Base-by-base conservation (phyloP, 2,113 vertebrate genomes). In the Gila orcuttii region DNA sequence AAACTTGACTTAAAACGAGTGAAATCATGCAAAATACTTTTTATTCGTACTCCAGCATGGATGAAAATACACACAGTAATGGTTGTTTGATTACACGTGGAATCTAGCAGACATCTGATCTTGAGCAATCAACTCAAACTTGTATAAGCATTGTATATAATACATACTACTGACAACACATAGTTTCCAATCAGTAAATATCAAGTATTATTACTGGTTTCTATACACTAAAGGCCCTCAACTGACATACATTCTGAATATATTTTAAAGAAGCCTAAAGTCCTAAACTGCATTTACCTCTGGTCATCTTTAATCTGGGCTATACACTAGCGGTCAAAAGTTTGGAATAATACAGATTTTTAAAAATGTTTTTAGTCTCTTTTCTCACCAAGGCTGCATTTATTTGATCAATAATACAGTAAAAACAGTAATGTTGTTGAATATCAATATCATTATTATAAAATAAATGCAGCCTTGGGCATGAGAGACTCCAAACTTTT, bases 1-100 rank as follows among this genome's bases (percentile, higher is more conserved):
- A 74, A 74, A 74, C 39, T 39, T 74, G 71, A 75, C n/a, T 12
- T 36, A 71, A 74, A 47, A 42, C 25, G 23, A 47, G 39, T 75
- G 10, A 75, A 75, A 17, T 75, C 71, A 75, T 75, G 71, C 71
- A 75, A 47, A 45, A 12, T 21, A 42, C 66, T 45, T 73, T 71
- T 75, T 75, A 75, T 47, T 47, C 42, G 5, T 64, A 28, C 60
- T 64, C 25, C n/a, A 75, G 42, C 71, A 28, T 75, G 42, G 71
- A 15, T 47, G 42, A 28, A 47, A 47, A 75, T 50, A 75, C 71
- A 75, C 71, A 45, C 6, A 47, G 12, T 42, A 71, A 12, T 23
- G 39, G 36, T 17, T 47, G 42, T 25, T 47, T 75, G 71, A n/a
- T 17, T 75, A 47, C n/a, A 74, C 11, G 6, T 75, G 71, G 42